Conservation (phyloP, 2,888 invertebrate genomes). For the Calameuta pallipes region DNA sequence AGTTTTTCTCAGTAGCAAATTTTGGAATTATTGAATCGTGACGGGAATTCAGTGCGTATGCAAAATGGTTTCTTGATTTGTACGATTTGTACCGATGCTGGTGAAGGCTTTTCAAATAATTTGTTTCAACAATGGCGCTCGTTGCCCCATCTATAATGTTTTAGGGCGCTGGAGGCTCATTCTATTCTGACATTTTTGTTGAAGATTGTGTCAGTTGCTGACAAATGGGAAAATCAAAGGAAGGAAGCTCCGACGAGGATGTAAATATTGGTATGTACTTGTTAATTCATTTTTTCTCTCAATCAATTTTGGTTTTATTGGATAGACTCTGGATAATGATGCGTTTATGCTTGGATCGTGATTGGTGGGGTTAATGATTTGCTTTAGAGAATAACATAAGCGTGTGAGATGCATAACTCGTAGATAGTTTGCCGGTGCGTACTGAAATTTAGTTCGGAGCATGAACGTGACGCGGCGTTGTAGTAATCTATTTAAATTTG, state of each 20-base stretch:
- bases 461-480: background rate
- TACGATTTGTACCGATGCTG: background rate
- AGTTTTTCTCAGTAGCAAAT: background rate
- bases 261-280: constrained; percentile 37
- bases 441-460: background rate
- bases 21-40: background rate
- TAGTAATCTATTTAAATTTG: background rate
- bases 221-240: constrained; percentile 51
- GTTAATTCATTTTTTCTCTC: background rate
- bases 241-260: constrained; percentile 52
- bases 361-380: background rate
- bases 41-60: background rate
- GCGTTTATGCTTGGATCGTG: background rate
- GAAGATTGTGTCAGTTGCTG: background rate
- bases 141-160: constrained; percentile 3
- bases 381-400: background rate
- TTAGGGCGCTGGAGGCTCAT: background rate
- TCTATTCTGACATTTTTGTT: background rate
- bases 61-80: background rate
- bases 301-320: background rate
- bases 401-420: background rate
- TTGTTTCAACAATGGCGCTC: background rate
- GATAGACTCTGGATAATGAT: background rate
- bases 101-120: background rate
- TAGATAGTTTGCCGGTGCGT: background rate